Evolutionary conservation across 2,113 vertebrate genomes (phyloP), one percentile per base, ranked within the genome.

Genomic region (Datnioides undecimradiatus): DNA sequence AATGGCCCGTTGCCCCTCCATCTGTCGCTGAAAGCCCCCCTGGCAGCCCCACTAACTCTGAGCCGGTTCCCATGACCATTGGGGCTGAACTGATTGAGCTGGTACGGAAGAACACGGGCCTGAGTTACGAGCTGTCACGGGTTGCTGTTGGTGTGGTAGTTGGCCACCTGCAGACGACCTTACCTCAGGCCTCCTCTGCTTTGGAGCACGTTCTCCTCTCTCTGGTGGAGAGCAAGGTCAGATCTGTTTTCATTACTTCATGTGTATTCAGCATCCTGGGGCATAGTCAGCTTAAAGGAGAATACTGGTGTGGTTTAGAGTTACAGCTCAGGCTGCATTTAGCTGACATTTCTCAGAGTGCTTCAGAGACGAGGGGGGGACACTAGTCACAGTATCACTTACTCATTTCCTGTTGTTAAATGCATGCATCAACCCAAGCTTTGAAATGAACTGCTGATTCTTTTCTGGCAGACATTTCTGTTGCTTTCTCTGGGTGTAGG

Each of bases 171-270:
- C 97, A 99, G 94, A 95, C 89, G 55, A 93, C 94, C 0, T 6
- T 99, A 41, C 97, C 97, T 0, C 94, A 93, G 23, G 94, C 93
- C 41, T 93, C 94, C n/a, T 83, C 92, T 3, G 90, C 95, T 73
- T 93, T 99, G 96, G 98, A 99, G 87, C 96, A 96, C 83, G 96
- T 99, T 79, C 96, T 99, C 72, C 91, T 99, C 80, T 98, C 97
- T 0, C 87, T 99, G 92, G 97, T 98, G 83, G 96, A 98, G 90
- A 97, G 95, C 88, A 98, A 99, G 97, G 98, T 99, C 92, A 94
- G 3, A 57, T 60, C 64, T 72, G 38, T 76, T 85, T 85, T 82
- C 48, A n/a, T 65, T 73, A 12, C 68, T 48, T 65, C 40, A 33
- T 49, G 48, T 67, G 49, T 34, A 65, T 54, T 71, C 55, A 58